Base-by-base conservation (phyloP, 2,888 invertebrate species). In the Cosmopolites sordidus region DNA sequence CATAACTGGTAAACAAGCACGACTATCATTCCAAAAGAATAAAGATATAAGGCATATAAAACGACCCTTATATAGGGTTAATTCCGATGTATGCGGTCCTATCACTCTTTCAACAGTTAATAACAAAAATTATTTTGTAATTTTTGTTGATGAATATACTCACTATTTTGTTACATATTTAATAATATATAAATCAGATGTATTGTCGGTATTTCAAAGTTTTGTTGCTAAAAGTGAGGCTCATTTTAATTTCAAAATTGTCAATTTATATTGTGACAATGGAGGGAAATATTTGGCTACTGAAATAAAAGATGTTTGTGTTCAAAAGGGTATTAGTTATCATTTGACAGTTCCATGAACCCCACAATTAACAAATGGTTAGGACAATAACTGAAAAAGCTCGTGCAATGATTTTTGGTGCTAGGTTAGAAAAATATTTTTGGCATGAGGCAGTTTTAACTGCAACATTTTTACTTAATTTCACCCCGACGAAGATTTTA, bases 331-430 rank as follows among this genome's bases (percentile, higher is more conserved):
- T 11, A 65, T 69, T 29, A 63, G 48, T 17, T 68, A 64, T 61
- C 65, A 71, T 64, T 64, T 69, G 41, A 72, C 72, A 48, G 67
- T 73, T 50, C 69, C 71, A 48, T 58, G 47, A 15, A 54, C 57
- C 8, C 54, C 54, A 16, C 54, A 57, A 42, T 48, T 43, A 73
- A 55, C 59, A 71, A 2, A 70, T 72, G 69, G 64, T 62, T 29
- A 50, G 70, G 54, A 68, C 49, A n/a, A 12, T 51, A 17, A 51
- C 50, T 14, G 51, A 57, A 54, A 57, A 44, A 41, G 47, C 51
- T 12, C 45, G 58, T 16, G 30, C 51, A 15, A 48, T 58, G 40
- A 29, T 58, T 16, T 33, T 16, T 17, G 27, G 29, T 43, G 50
- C 56, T 22, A 33, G 37, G 30, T 44, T 59, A 50, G 50, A 54